Percentiles rank a stretch among this genome's conserved stretches.
Conservation (phyloP, 2,113 vertebrate genomes). For the Odontophorus gujanensis region DNA sequence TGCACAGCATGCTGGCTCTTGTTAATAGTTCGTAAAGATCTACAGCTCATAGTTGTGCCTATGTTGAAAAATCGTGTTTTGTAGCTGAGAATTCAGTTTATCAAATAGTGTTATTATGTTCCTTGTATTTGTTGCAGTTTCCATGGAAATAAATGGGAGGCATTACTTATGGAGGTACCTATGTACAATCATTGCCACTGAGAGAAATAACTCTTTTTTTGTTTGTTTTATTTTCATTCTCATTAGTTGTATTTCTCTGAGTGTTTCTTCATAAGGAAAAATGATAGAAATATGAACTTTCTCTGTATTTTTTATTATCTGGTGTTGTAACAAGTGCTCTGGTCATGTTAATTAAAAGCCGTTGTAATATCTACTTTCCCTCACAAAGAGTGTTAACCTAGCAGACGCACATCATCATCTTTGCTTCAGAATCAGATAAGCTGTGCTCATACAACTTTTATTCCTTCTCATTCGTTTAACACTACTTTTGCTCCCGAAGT, state of each 20-base stretch:
- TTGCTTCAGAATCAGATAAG: not conserved
- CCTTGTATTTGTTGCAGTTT: too few species aligned
- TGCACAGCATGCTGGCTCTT: too few species aligned
- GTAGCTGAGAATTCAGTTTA: too few species aligned
- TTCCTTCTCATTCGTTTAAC: not conserved
- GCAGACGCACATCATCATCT: not conserved
- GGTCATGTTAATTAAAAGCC: not conserved
- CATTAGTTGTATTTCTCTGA: not conserved
- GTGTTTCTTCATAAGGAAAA: not conserved
- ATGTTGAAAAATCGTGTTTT: too few species aligned
- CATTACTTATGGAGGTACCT: too few species aligned
- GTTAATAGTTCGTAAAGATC: too few species aligned
- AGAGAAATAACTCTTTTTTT: not conserved
- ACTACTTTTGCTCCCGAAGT: not conserved
- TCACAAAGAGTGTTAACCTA: not conserved
- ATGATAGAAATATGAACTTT: not conserved
- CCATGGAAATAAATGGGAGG: too few species aligned
- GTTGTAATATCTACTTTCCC: not conserved
- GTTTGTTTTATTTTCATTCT: not conserved
- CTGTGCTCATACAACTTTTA: not conserved
- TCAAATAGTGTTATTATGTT: too few species aligned
- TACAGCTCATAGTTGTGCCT: too few species aligned
- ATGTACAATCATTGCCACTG: not conserved
- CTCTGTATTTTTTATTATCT: not conserved
- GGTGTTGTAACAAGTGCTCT: not conserved